Base-by-base conservation (phyloP, 2,113 vertebrate genomes). In the Tachysurus vachellii region DNA sequence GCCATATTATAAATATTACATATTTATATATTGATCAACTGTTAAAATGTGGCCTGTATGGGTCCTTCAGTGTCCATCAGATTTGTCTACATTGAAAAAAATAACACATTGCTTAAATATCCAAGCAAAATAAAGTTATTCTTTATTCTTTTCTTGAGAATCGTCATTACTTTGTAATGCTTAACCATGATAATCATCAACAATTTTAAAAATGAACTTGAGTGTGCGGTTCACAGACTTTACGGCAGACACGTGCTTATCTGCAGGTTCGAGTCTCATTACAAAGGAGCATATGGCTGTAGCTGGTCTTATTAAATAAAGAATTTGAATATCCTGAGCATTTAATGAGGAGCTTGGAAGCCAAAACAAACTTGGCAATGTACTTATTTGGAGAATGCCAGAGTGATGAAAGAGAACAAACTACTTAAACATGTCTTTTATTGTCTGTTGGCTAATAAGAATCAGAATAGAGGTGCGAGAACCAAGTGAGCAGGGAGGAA, bases 391-490 rank as follows among this genome's bases (percentile, higher is more conserved):
- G 57, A 81, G 80, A 83, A 80, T 80, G 86, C 84, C 76, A 71
- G 84, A 8, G 76, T 17, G 77, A 71, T 83, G 62, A 88, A 89
- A 81, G 75, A 88, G 85, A 88, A 84, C 85, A 90, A 88, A 88
- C 73, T 50, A 66, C 84, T 71, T 85, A 75, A 88, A 85, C 23
- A 66, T 85, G 79, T 82, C 71, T 82, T 85, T 62, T 68, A 86
- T 81, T 76, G 71, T 85, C 83, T 61, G 16, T 70, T 42, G 83
- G 31, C 61, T 80, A 86, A 85, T 36, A 64, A 31, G 71, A 36
- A 57, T 75, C 28, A 61, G 71, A 61, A 61, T 21, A 42, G 14
- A 31, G 56, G 23, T 73, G 56, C 50, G 56, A 75, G 54, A 13
- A 47, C 36, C 13, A 28, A 62, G 56, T 28, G 8, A 75, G 68